These are phyloP conservation scores for Callionymus lyra DNA, from an alignment of 2,113 vertebrate genomes.

Conservation along the genomic window DNA sequence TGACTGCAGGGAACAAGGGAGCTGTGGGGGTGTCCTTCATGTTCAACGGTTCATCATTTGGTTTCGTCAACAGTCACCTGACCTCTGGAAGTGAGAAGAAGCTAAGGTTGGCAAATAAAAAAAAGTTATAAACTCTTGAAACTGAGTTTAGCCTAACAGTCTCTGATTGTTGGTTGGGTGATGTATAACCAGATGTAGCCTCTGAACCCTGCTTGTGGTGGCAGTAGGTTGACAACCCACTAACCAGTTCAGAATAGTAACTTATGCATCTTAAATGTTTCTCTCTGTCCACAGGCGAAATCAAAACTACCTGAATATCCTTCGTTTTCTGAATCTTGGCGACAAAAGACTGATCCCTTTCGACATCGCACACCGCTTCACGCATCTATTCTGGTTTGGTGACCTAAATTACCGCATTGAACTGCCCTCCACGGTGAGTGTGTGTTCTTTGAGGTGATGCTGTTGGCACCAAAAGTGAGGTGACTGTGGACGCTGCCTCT, in stretches of 20 bases:
- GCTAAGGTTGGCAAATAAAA: constrained; percentile 86
- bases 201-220: no score
- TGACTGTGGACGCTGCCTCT: constrained; percentile 27
- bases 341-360: constrained; percentile 92
- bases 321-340: constrained; percentile 86
- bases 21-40: constrained; percentile 95
- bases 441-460: no score
- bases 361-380: constrained; percentile 90
- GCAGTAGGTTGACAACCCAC: no score
- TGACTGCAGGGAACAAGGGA: constrained; percentile 76
- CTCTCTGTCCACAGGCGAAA: constrained; percentile 73
- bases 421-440: constrained; percentile 69
- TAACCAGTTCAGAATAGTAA: no score
- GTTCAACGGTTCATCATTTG: constrained; percentile 94
- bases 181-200: no score
- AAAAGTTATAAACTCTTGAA: no score
- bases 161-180: no score
- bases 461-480: constrained; percentile 21
- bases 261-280: neutral
- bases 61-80: constrained; percentile 97
- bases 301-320: constrained; percentile 89
- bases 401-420: constrained; percentile 93
- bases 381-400: constrained; percentile 95
- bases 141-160: no score
- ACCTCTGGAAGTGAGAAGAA: constrained; percentile 98